Conservation (phyloP, 1,140 invertebrate species). For the Pseudomyrmex gracilis region DNA sequence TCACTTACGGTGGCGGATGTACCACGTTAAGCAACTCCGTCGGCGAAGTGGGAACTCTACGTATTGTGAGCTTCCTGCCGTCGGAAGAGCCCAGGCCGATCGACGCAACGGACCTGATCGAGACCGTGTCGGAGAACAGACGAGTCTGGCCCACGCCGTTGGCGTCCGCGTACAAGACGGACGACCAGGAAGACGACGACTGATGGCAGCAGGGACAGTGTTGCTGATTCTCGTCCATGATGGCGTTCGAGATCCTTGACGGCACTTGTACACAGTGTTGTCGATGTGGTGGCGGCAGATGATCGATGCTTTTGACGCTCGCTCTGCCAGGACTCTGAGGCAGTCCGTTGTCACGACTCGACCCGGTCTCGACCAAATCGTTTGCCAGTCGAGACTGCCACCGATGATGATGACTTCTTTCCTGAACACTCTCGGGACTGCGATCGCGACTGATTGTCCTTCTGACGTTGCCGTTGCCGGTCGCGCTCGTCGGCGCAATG, state of each 20-base stretch:
- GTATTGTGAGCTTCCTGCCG: constrained; percentile 93
- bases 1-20: constrained; percentile 92
- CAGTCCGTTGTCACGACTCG: constrained; percentile 48
- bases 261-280: constrained; percentile 77
- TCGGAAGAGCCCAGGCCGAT: constrained; percentile 94
- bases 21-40: constrained; percentile 93
- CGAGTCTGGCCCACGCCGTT: constrained; percentile 68
- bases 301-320: constrained; percentile 62
- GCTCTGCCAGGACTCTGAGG: constrained; percentile 27
- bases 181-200: constrained; percentile 71
- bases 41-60: constrained; percentile 92
- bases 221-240: constrained; percentile 75
- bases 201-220: constrained; percentile 60
- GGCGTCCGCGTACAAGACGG: constrained; percentile 74
- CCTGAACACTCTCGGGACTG: constrained; percentile 75
- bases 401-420: constrained; percentile 45
- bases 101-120: constrained; percentile 91
- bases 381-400: constrained; percentile 12
- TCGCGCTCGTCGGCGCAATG: constrained; percentile 52
- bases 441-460: constrained; percentile 62
- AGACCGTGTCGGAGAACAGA: constrained; percentile 87
- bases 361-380: constrained; percentile 40
- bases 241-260: constrained; percentile 72
- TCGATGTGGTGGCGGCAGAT: constrained; percentile 38
- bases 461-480: constrained; percentile 51